phyloP scores from a whole-genome alignment of 2,113 vertebrate species.

The Callipepla californica region DNA sequence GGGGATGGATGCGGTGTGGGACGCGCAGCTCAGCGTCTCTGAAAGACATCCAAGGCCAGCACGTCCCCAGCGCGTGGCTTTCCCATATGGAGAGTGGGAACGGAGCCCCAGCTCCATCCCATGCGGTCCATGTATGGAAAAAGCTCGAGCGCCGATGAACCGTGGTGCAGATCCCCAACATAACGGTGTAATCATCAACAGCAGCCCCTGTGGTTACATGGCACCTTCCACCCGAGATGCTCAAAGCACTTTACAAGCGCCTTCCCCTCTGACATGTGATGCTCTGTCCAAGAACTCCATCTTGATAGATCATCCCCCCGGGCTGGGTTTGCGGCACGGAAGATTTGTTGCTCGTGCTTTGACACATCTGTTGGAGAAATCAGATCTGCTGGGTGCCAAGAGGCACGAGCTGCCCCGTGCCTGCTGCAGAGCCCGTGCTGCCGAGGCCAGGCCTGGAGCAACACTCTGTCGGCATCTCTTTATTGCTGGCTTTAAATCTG shows the following conservation, averaged over 20 bases:
- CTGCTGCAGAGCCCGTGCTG: not conserved
- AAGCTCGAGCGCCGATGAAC: not conserved
- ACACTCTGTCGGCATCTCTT: not conserved
- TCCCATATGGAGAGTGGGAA: slow-evolving; percentile 14
- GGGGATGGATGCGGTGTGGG: slow-evolving; percentile 12
- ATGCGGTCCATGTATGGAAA: slow-evolving; percentile 13
- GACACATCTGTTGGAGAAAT: not conserved
- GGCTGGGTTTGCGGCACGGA: not conserved
- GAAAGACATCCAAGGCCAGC: slow-evolving; percentile 18
- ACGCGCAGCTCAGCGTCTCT: slow-evolving; percentile 13
- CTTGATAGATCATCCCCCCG: not conserved
- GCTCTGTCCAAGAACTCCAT: slow-evolving; percentile 19
- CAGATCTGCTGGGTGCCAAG: not conserved
- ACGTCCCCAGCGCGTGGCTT: not conserved
- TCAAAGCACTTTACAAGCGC: not conserved
- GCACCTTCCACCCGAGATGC: not conserved
- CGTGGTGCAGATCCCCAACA: not conserved
- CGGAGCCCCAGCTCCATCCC: not conserved
- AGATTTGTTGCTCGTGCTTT: slow-evolving; percentile 24
- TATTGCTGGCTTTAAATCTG: not conserved
- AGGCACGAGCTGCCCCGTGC: not conserved
- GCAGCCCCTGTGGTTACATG: not conserved
- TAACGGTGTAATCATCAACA: slow-evolving; percentile 40
- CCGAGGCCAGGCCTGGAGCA: not conserved
- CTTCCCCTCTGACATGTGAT: not conserved